phyloP scores from a whole-genome alignment of 2,113 vertebrate genomes.

The Dolichotis patagonum region DNA sequence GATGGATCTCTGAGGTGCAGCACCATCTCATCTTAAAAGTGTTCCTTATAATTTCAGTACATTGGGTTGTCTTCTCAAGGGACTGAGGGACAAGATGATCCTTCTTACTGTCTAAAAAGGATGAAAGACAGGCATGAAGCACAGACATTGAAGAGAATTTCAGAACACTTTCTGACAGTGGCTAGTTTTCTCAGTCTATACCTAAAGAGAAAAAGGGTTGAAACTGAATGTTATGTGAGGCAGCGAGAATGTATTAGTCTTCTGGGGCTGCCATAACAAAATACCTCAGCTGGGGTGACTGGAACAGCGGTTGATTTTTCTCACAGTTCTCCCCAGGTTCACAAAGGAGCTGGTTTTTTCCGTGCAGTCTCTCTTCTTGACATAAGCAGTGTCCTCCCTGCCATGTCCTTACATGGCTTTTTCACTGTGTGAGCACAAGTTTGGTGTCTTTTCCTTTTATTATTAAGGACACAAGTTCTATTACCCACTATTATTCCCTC shows the following conservation, averaged over 20 bases:
- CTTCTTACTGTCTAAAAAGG: neutral
- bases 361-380: neutral
- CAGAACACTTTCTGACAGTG: neutral
- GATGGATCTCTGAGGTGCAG: neutral
- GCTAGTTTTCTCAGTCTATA: neutral
- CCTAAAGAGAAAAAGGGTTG: neutral
- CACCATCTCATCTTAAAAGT: neutral
- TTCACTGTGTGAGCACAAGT: neutral
- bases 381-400: neutral
- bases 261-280: neutral
- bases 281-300: neutral
- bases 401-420: neutral
- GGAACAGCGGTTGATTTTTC: neutral
- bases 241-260: constrained; percentile 17
- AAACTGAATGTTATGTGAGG: neutral
- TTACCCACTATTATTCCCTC: neutral
- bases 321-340: neutral
- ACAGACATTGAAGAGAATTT: constrained; percentile 5
- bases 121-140: neutral
- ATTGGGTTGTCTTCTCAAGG: neutral
- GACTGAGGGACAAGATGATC: neutral
- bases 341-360: neutral
- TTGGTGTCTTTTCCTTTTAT: neutral
- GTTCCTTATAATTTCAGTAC: neutral
- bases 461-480: neutral